phyloP scores from a whole-genome alignment of 2,797 vertebrate genomes.

The Schizopygopsis pylzovi region DNA sequence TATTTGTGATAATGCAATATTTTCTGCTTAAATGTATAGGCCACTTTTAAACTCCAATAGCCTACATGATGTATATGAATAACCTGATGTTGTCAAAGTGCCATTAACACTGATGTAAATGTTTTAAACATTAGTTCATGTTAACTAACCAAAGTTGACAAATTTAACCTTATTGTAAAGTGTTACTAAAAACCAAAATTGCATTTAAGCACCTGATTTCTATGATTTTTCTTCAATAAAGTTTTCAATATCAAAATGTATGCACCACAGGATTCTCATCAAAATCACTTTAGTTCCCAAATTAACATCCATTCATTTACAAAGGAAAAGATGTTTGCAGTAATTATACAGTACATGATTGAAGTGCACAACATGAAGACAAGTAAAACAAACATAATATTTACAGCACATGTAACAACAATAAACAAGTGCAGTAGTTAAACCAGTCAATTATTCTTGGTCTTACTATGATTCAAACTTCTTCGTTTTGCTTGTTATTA shows the following conservation, averaged over 20 bases:
- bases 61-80: background rate
- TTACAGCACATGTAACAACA: constrained; percentile 4
- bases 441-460: background rate
- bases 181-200: background rate
- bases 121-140: background rate
- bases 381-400: background rate
- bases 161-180: background rate
- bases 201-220: background rate
- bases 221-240: background rate
- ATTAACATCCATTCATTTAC: background rate
- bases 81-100: background rate
- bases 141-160: background rate
- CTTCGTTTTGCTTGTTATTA: background rate
- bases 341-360: background rate
- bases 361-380: background rate
- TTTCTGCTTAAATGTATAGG: background rate
- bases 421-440: background rate
- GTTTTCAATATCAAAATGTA: background rate
- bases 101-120: background rate
- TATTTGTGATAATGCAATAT: no score
- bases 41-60: background rate
- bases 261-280: background rate
- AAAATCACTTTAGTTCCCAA: background rate
- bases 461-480: background rate
- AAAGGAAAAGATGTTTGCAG: background rate